Base-by-base conservation (phyloP, 1,140 invertebrate genomes). In the Danaus melanippus region DNA sequence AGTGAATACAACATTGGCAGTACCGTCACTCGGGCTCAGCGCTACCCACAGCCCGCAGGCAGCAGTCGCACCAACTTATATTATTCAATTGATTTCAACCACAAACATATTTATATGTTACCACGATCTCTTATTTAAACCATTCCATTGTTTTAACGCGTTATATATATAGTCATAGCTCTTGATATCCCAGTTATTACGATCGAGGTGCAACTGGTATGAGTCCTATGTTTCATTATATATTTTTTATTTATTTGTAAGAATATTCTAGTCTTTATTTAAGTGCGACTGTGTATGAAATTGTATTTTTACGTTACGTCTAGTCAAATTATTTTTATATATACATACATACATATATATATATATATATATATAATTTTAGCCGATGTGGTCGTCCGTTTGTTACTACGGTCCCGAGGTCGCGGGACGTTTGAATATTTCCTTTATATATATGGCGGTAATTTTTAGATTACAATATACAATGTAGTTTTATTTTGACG, bases 281-380 rank as follows among this genome's bases (percentile, higher is more conserved):
- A 61, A 57, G 80, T 85, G 82, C 80, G 82, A 79, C 82, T 85
- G 82, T 82, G 81, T 69, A 64, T 66, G 55, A 71, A 71, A 59
- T 67, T 60, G 68, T 71, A 68, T 75, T 82, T 59, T 69, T 74
- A 67, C 80, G 74, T 85, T 83, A 69, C 76, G 79, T 84, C 82
- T 85, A 85, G 82, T 85, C 82, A 79, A 85, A 80, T 79, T 60
- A 56, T 76, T 79, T 83, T 85, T 68, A 3, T 32, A 32, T 4
- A 21, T 21, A 21, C 17, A 21, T 21, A 21, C 5, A 21, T 21
- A 21, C 5, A 21, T 21, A 21, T 21, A 32, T 32, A 32, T 32
- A 32, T 32, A 32, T 32, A 72, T 69, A 63, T 65, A 67, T 63
- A 66, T 60, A 62, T 1, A 62, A 57, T 62, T 79, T 82, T 80